Evolutionary conservation across 2,888 invertebrate species (phyloP), one percentile per base, ranked within the genome.

Genomic region (Ariolimax columbianus): DNA sequence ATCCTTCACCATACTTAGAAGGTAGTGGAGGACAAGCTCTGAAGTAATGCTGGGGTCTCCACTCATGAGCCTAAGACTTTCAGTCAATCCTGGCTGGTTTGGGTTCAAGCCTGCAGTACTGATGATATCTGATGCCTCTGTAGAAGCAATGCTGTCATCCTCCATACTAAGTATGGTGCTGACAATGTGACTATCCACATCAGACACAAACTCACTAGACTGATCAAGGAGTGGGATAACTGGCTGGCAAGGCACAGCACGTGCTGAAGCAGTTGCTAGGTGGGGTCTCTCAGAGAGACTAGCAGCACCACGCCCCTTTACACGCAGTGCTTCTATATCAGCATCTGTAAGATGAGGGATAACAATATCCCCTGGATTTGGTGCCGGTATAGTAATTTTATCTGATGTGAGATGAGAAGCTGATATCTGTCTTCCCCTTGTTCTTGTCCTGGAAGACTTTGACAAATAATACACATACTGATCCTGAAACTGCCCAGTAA

Each of bases 391-490:
- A 77, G 90, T 85, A 47, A 91, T 89, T 80, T 88, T 90, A 82
- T 91, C 91, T 14, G 86, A 51, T 40, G 87, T 85, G 55, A 82
- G 33, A 23, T 88, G 84, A 33, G 88, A 70, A 43, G 89, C 87
- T n/a, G 87, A 68, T 38, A 90, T 90, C 59, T 88, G 88, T 82
- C 91, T 89, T 83, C 90, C 89, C 78, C 92, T 83, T 36, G 91
- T 85, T 9, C 92, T 87, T 55, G 91, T 92, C n/a, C 92, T 87
- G 43, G 91, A 90, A 40, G 91, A 92, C 83, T 93, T 93, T 40
- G 92, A 92, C 73, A 93, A 91, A 87, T 92, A 94, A 86, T 94
- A 94, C n/a, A 94, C 93, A 90, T 92, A 94, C 82, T 94, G 92
- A 87, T 94, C 92, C 87, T 93, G 92, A 86, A 92, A 94, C 85